These are phyloP conservation scores for Saguinus imperator DNA, from an alignment of 2,113 vertebrate species.

Conservation along the genomic window DNA sequence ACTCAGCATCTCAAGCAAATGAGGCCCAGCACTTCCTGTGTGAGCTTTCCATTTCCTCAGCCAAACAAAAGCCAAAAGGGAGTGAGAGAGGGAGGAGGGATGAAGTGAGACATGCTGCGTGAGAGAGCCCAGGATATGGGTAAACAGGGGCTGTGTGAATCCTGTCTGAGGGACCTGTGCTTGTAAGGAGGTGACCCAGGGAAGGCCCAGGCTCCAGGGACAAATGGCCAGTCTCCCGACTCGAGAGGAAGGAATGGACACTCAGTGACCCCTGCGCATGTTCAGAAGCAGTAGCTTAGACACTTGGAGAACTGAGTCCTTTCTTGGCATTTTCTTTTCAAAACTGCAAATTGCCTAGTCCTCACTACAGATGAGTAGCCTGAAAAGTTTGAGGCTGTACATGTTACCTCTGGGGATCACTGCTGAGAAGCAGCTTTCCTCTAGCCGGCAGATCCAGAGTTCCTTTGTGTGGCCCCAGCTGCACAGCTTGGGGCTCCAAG, in stretches of 20 bases:
- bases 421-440: slow-evolving; percentile 21
- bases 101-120: slow-evolving; percentile 55
- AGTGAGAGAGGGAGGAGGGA: neutral
- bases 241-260: slow-evolving; percentile 73
- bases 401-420: slow-evolving; percentile 71
- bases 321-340: slow-evolving; percentile 75
- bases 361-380: slow-evolving; percentile 79
- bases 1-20: slow-evolving; percentile 84
- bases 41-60: slow-evolving; percentile 87
- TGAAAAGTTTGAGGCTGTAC: slow-evolving; percentile 70
- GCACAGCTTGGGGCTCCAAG: slow-evolving; percentile 7
- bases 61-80: slow-evolving; percentile 84
- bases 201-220: slow-evolving; percentile 77
- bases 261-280: slow-evolving; percentile 70
- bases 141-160: neutral
- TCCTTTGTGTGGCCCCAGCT: slow-evolving; percentile 34
- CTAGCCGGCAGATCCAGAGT: neutral
- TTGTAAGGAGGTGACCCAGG: slow-evolving; percentile 25
- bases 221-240: neutral
- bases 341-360: slow-evolving; percentile 82
- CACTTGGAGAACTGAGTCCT: slow-evolving; percentile 77
- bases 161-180: slow-evolving; percentile 14
- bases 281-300: slow-evolving; percentile 73
- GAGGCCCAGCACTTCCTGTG: slow-evolving; percentile 87
- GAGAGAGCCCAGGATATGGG: slow-evolving; percentile 39